Evolutionary conservation across 92 coral and sea anemone species (phyloP).

Genomic region (Porites divaricata): DNA sequence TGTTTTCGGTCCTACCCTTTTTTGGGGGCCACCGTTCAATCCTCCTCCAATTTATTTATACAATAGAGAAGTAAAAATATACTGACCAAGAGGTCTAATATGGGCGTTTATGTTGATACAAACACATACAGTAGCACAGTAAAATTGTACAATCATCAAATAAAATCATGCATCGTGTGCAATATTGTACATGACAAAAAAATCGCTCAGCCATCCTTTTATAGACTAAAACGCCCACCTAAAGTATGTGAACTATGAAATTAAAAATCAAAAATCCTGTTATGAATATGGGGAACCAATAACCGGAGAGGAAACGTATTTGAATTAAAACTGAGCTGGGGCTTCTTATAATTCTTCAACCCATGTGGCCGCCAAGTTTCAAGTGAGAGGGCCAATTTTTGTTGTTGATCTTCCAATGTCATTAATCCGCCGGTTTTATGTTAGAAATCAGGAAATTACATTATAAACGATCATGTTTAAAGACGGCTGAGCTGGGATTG

Average conservation of each 20-base stretch:
- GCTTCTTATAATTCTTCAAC: neutral
- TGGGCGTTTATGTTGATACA: too few species aligned
- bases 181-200: too few species aligned
- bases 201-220: neutral
- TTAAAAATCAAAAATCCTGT: neutral
- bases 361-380: slow-evolving; percentile 20
- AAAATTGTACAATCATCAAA: too few species aligned
- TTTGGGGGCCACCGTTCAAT: too few species aligned
- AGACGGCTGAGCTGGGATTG: neutral
- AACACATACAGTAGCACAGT: too few species aligned
- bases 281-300: neutral
- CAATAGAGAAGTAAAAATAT: too few species aligned
- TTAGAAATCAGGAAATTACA: neutral
- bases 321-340: neutral
- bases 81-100: too few species aligned
- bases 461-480: neutral
- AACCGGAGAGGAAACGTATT: neutral
- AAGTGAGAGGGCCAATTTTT: neutral
- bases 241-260: neutral
- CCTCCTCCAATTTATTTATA: too few species aligned
- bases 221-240: neutral
- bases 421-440: neutral
- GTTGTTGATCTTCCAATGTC: neutral
- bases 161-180: too few species aligned
- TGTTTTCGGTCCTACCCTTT: too few species aligned